Conservation (phyloP, 2,797 vertebrate genomes). For the Siniperca undulata region DNA sequence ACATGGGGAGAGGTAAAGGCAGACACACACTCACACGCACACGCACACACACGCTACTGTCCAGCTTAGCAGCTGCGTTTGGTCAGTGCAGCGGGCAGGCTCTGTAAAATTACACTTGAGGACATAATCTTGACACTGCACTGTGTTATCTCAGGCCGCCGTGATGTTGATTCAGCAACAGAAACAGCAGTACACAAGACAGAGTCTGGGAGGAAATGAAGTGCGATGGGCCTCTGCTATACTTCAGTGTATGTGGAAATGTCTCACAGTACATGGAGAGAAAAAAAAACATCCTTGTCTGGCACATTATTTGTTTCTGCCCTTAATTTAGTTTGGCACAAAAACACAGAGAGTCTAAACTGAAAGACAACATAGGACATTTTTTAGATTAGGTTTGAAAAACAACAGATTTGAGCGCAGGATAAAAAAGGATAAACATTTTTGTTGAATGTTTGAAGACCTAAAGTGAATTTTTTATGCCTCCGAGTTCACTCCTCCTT, state of each 20-base stretch:
- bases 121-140: constrained; percentile 80
- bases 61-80: constrained; percentile 59
- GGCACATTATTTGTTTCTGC: constrained; percentile 42
- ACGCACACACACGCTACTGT: constrained; percentile 7
- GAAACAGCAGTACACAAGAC: constrained; percentile 58
- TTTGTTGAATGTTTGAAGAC: constrained; percentile 44
- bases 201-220: constrained; percentile 76
- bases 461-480: constrained; percentile 35
- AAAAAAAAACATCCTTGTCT: constrained; percentile 11
- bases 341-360: constrained; percentile 38
- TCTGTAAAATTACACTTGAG: constrained; percentile 82
- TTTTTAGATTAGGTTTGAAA: constrained; percentile 54
- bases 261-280: constrained; percentile 31
- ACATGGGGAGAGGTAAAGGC: not conserved
- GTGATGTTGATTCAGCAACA: constrained; percentile 73
- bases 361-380: constrained; percentile 51
- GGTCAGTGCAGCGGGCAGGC: constrained; percentile 61
- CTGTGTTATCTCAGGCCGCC: constrained; percentile 69
- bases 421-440: constrained; percentile 44
- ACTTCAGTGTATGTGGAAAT: constrained; percentile 54
- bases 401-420: constrained; percentile 41
- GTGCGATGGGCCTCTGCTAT: constrained; percentile 67
- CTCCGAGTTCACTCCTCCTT: constrained; percentile 40
- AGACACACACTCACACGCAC: constrained; percentile 10
- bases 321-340: constrained; percentile 55